Percentiles rank a stretch among this genome's conserved stretches.
Evolutionary conservation across 2,888 invertebrate genomes (phyloP).

Genomic region (Ornithoptera priamus): DNA sequence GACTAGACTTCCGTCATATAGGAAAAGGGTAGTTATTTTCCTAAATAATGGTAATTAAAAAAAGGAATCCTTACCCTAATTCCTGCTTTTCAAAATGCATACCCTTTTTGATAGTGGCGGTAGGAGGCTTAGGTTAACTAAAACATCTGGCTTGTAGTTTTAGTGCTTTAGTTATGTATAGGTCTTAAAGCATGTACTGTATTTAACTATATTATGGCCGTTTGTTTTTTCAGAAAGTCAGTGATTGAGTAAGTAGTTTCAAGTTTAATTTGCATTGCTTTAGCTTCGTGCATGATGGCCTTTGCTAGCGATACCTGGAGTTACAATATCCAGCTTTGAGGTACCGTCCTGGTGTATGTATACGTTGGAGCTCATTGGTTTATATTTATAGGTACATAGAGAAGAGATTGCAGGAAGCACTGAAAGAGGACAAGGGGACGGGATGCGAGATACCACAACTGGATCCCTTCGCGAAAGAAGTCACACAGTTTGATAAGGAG

Average conservation of each 20-base stretch:
- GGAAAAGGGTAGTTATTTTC: too few relatives aligned
- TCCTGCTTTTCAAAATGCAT: too few relatives aligned
- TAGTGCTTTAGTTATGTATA: neutral
- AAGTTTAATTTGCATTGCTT: conserved; percentile 12
- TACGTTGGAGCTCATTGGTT: neutral
- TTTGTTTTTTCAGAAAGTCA: conserved; percentile 55
- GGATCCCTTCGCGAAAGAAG: conserved; percentile 82
- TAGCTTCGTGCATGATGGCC: conserved; percentile 10
- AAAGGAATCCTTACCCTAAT: too few relatives aligned
- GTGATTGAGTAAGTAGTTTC: conserved; percentile 58
- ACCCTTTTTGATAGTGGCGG: too few relatives aligned
- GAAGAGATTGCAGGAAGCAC: conserved; percentile 51
- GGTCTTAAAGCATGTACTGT: neutral
- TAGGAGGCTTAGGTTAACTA: neutral
- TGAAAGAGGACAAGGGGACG: conserved; percentile 60
- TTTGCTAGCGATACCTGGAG: neutral
- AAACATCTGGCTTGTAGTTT: neutral
- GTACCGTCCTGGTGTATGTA: too few relatives aligned
- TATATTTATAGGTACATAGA: conserved; percentile 55
- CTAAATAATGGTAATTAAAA: too few relatives aligned
- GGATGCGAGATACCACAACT: conserved; percentile 70
- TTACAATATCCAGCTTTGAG: conserved; percentile 3
- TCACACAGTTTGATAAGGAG: conserved; percentile 85
- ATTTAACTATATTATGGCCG: conserved; percentile 33
- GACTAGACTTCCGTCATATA: too few relatives aligned